These are phyloP conservation scores for Unio pictorum DNA, from an alignment of 2,888 invertebrate species.

Conservation along the genomic window DNA sequence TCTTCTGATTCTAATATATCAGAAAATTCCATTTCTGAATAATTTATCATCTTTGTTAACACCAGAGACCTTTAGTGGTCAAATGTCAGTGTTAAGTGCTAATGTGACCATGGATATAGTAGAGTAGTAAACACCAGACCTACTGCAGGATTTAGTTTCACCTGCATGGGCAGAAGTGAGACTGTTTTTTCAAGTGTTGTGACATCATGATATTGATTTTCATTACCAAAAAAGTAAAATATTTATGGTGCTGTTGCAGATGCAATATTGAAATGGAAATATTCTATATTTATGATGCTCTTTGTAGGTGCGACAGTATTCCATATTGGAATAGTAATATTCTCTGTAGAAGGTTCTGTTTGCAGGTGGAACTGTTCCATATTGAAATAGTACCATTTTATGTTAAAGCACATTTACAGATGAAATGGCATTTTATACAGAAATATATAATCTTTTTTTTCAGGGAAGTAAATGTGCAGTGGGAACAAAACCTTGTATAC, in stretches of 20 bases:
- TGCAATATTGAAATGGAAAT: neutral
- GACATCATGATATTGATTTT: too few species aligned
- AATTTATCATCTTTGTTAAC: too few species aligned
- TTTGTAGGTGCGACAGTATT: neutral
- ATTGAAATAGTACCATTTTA: neutral
- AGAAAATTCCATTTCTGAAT: too few species aligned
- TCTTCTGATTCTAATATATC: too few species aligned
- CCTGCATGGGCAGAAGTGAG: too few species aligned
- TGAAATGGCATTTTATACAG: neutral
- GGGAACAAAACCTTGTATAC: slow-evolving; percentile 90
- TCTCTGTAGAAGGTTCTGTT: neutral
- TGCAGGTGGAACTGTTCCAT: neutral
- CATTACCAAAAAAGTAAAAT: too few species aligned
- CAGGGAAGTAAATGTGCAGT: slow-evolving; percentile 69
- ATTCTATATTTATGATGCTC: neutral
- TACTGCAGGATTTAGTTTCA: too few species aligned
- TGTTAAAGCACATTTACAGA: neutral
- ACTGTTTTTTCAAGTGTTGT: too few species aligned
- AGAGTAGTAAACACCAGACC: too few species aligned
- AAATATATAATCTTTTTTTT: slow-evolving; percentile 6
- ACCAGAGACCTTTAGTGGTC: too few species aligned
- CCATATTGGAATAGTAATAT: neutral
- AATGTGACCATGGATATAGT: too few species aligned
- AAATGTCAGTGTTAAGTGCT: too few species aligned
- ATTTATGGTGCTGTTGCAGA: neutral